phyloP scores from a whole-genome alignment of 1,140 invertebrate species.

The silkworm (Bombyx mori) region DNA sequence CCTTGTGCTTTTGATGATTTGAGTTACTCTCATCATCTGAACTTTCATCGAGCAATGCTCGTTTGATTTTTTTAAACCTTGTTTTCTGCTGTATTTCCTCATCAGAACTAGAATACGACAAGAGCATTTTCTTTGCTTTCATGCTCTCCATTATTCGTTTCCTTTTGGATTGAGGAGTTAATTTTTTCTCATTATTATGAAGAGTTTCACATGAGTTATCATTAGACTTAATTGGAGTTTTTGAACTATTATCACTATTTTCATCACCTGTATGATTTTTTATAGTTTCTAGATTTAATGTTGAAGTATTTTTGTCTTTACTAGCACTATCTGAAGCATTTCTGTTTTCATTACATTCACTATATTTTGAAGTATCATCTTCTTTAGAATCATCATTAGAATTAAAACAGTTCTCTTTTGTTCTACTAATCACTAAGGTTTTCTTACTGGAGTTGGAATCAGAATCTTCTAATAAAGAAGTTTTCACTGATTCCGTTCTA shows the following conservation, averaged over 20 bases:
- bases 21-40: background rate
- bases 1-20: background rate
- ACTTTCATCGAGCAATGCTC: background rate
- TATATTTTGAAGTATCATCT: background rate
- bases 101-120: conserved; percentile 52
- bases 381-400: conserved; percentile 5
- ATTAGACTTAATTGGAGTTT: background rate
- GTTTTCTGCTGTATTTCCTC: conserved; percentile 43
- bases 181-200: background rate
- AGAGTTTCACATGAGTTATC: background rate
- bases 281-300: background rate
- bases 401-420: background rate
- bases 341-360: background rate
- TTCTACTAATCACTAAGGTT: background rate
- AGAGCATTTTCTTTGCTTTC: conserved; percentile 48
- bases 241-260: no score
- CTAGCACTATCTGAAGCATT: background rate
- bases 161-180: conserved; percentile 26
- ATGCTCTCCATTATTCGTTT: conserved; percentile 47
- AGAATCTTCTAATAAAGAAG: conserved; percentile 27
- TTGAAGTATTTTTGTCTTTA: background rate
- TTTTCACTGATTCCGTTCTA: conserved; percentile 19
- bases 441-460: conserved; percentile 22
- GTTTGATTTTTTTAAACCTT: conserved; percentile 7
- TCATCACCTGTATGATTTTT: background rate